Percentiles rank a stretch among this genome's conserved stretches.
phyloP scores from a whole-genome alignment of 1,140 invertebrate genomes.

The Drosophila teissieri region DNA sequence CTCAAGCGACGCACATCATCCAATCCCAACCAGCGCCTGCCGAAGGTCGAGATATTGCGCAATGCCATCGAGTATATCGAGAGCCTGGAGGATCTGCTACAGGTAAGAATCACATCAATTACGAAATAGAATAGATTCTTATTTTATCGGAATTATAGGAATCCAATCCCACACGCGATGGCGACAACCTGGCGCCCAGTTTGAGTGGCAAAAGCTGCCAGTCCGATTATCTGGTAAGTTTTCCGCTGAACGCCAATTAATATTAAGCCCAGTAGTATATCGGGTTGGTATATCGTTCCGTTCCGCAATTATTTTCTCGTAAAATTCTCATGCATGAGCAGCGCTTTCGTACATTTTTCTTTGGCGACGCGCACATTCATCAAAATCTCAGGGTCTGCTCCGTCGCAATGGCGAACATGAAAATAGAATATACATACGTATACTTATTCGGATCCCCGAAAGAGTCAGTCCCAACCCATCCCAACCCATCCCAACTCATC shows the following conservation, averaged over 20 bases:
- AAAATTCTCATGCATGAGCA: constrained; percentile 81
- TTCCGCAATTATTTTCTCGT: constrained; percentile 78
- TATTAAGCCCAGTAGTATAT: constrained; percentile 45
- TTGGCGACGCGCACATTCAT: constrained; percentile 79
- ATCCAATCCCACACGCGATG: constrained; percentile 71
- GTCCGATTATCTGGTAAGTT: constrained; percentile 84
- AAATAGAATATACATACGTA: constrained; percentile 70
- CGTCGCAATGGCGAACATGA: constrained; percentile 46
- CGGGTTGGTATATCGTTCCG: constrained; percentile 59
- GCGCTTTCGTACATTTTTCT: constrained; percentile 79
- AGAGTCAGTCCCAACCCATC: background rate
- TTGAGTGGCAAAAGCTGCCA: constrained; percentile 76
- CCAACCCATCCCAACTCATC: too few species aligned
- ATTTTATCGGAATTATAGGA: constrained; percentile 47
- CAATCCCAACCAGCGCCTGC: constrained; percentile 97
- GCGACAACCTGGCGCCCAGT: constrained; percentile 76
- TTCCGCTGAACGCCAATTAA: constrained; percentile 68
- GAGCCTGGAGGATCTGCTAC: constrained; percentile 93
- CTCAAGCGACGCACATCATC: constrained; percentile 96
- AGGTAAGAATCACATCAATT: constrained; percentile 84
- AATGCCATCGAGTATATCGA: constrained; percentile 99
- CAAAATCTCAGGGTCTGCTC: constrained; percentile 69
- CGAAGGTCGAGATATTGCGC: constrained; percentile 98
- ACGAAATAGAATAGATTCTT: too few species aligned
- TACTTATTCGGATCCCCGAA: constrained; percentile 12